Conservation (phyloP, 1,140 invertebrate genomes). For the Brachionus sp. region DNA sequence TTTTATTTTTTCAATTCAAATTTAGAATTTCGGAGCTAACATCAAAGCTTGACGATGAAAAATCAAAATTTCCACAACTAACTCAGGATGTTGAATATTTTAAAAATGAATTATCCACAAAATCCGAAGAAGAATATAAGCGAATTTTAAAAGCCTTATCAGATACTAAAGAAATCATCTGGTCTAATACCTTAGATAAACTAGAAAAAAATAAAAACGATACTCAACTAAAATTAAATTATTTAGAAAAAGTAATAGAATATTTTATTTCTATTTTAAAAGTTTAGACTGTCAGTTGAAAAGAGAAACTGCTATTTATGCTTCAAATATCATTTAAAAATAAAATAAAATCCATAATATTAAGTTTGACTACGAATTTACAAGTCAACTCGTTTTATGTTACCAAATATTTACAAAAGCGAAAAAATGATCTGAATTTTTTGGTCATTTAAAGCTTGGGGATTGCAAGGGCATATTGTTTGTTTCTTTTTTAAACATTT, state of each 20-base stretch:
- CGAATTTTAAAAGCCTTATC: neutral
- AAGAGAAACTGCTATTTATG: too few relatives aligned
- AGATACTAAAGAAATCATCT: slow-evolving; percentile 5
- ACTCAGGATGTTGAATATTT: neutral
- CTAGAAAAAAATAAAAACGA: slow-evolving; percentile 27
- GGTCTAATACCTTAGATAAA: neutral
- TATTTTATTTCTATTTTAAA: too few relatives aligned
- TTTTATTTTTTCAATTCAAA: too few relatives aligned
- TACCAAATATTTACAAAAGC: too few relatives aligned
- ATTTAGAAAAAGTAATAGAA: neutral
- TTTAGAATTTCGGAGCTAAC: neutral
- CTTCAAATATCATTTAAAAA: too few relatives aligned
- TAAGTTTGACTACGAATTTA: neutral
- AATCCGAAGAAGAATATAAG: neutral
- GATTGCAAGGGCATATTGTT: too few relatives aligned
- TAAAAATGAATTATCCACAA: neutral
- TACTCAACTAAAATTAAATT: neutral
- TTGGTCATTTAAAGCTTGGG: too few relatives aligned
- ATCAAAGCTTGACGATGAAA: slow-evolving; percentile 1
- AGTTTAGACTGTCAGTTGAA: too few relatives aligned
- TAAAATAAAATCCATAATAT: too few relatives aligned
- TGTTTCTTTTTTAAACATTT: too few relatives aligned
- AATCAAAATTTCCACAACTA: neutral
- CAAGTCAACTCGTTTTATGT: neutral
- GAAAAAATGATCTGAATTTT: too few relatives aligned